Conservation (phyloP, 2,113 vertebrate species). For the Notarius lentiginosus region DNA sequence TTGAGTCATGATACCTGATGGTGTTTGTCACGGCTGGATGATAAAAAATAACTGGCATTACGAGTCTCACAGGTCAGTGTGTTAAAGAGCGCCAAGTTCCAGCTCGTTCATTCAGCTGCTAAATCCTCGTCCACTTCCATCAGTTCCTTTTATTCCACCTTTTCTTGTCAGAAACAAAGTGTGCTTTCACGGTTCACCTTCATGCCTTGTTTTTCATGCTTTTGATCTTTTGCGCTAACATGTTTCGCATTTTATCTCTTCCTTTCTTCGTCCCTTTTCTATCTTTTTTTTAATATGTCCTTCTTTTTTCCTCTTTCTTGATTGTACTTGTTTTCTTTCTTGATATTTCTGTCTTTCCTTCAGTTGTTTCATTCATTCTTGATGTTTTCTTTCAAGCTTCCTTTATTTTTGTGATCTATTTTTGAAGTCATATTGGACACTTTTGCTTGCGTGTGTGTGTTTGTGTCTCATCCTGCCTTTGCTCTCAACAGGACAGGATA, state of each 20-base stretch:
- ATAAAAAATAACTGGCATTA: background rate
- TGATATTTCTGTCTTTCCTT: background rate
- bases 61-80: background rate
- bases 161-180: background rate
- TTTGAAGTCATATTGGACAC: background rate
- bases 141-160: background rate
- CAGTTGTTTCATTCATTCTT: background rate
- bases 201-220: no score
- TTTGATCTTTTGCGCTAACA: no score
- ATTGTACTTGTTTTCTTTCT: background rate
- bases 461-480: background rate
- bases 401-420: background rate
- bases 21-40: background rate
- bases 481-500: background rate
- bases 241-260: no score
- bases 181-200: background rate
- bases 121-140: background rate
- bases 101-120: background rate
- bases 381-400: background rate
- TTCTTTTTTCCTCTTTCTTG: background rate
- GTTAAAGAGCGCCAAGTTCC: background rate
- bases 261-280: background rate
- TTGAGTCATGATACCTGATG: background rate
- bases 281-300: background rate
- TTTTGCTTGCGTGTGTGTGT: background rate